phyloP scores from a whole-genome alignment of 2,797 vertebrate genomes.

The Tangara arthus region DNA sequence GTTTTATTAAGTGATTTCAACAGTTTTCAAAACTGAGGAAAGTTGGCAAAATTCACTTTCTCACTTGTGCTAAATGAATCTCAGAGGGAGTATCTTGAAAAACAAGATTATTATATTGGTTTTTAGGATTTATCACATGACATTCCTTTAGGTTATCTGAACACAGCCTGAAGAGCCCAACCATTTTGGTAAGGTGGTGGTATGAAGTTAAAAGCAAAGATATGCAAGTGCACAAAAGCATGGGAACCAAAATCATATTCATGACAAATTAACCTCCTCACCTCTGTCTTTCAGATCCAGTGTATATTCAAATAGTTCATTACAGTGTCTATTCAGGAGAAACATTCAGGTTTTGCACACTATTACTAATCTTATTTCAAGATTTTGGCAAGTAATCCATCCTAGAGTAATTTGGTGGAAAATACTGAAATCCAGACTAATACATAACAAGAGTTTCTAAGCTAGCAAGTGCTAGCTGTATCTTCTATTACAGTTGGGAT shows the following conservation, averaged over 20 bases:
- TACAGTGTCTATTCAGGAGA: neutral
- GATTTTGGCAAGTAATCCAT: neutral
- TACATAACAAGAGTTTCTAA: neutral
- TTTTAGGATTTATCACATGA: neutral
- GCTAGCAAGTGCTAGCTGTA: neutral
- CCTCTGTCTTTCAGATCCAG: neutral
- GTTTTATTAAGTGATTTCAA: neutral
- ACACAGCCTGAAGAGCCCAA: neutral
- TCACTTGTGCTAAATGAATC: neutral
- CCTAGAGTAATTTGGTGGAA: neutral
- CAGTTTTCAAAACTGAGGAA: neutral
- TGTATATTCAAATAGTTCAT: neutral
- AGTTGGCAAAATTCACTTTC: neutral
- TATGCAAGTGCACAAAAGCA: neutral
- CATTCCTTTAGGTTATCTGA: neutral
- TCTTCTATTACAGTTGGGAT: neutral
- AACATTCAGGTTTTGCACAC: neutral
- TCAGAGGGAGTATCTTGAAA: neutral
- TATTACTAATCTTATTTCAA: neutral
- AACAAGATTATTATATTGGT: rapidly evolving
- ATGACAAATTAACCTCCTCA: neutral
- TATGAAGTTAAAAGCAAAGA: neutral
- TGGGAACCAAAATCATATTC: neutral
- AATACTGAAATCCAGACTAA: neutral
- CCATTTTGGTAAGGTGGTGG: neutral